Conservation (phyloP, 2,888 invertebrate genomes). For the Calliopum simillimum region DNA sequence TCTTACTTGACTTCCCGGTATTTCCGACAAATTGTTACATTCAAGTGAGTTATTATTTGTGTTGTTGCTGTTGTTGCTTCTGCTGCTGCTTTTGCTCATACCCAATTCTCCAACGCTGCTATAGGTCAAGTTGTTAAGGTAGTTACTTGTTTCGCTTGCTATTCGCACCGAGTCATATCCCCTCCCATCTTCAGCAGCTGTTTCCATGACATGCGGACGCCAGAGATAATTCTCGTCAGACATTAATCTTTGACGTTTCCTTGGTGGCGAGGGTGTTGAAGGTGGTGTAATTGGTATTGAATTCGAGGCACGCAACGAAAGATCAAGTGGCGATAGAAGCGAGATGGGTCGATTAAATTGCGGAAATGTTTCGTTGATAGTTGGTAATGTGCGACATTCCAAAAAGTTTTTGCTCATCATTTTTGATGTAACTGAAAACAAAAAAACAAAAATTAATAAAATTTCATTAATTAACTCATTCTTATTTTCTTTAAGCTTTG, state of each 20-base stretch:
- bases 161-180: slow-evolving; percentile 16
- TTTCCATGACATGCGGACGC: slow-evolving; percentile 59
- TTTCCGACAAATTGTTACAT: slow-evolving; percentile 55
- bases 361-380: slow-evolving; percentile 65
- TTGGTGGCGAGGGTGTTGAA: slow-evolving; percentile 66
- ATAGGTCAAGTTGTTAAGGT: slow-evolving; percentile 44
- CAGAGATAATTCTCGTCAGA: slow-evolving; percentile 61
- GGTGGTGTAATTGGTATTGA: slow-evolving; percentile 67
- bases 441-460: neutral
- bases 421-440: slow-evolving; percentile 41
- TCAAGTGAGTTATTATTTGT: slow-evolving; percentile 40
- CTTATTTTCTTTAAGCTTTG: neutral
- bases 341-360: slow-evolving; percentile 58
- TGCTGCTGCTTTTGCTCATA: slow-evolving; percentile 31
- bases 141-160: slow-evolving; percentile 37
- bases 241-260: slow-evolving; percentile 63
- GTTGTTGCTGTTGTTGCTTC: slow-evolving; percentile 23
- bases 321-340: slow-evolving; percentile 64
- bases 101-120: slow-evolving; percentile 40
- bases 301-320: slow-evolving; percentile 63
- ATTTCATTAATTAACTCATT: too few species aligned
- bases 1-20: slow-evolving; percentile 58
- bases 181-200: slow-evolving; percentile 17
- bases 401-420: slow-evolving; percentile 56
- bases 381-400: slow-evolving; percentile 62